Evolutionary conservation across 2,113 vertebrate genomes (phyloP).

Genomic region (Corythornis vintsioides): DNA sequence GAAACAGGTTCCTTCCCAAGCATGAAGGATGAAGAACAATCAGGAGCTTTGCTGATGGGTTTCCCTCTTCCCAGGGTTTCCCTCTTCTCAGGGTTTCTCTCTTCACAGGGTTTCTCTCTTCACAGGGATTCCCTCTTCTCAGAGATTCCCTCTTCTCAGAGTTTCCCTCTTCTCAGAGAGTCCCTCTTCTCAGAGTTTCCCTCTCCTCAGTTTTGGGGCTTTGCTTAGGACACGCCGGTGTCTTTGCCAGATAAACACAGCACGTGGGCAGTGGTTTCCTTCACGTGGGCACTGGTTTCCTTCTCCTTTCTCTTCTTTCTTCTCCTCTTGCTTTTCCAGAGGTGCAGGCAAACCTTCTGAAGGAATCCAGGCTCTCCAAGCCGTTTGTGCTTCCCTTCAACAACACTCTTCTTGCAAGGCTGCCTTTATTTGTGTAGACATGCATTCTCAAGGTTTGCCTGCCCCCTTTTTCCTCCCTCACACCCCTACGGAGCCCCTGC

Average conservation of each 20-base stretch:
- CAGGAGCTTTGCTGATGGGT: conserved; percentile 59
- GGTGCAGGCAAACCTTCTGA: neutral
- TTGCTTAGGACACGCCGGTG: conserved; percentile 80
- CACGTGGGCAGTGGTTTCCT: neutral
- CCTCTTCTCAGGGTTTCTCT: conserved; percentile 73
- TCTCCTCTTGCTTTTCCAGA: neutral
- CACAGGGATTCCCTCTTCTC: conserved; percentile 77
- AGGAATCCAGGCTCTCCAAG: conserved; percentile 63
- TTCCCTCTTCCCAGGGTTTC: conserved; percentile 74
- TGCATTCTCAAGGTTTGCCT: conserved; percentile 62
- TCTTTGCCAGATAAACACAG: conserved; percentile 77
- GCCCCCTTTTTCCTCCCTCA: conserved; percentile 64
- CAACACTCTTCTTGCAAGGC: conserved; percentile 42
- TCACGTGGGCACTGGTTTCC: conserved; percentile 67
- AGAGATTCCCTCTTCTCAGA: conserved; percentile 76
- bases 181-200: conserved; percentile 73
- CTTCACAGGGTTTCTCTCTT: conserved; percentile 77
- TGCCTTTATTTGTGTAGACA: conserved; percentile 70
- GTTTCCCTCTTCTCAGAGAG: conserved; percentile 73
- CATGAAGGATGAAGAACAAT: conserved; percentile 79
- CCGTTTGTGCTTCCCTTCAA: conserved; percentile 74
- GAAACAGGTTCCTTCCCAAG: conserved; percentile 69
- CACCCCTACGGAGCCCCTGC: conserved; percentile 79
- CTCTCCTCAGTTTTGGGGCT: conserved; percentile 74
- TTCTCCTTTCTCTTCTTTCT: neutral